A percentile compares a stretch with the other conserved stretches of the same genome.
phyloP scores from a whole-genome alignment of 2,113 vertebrate genomes.

The Meleagris gallopavo region DNA sequence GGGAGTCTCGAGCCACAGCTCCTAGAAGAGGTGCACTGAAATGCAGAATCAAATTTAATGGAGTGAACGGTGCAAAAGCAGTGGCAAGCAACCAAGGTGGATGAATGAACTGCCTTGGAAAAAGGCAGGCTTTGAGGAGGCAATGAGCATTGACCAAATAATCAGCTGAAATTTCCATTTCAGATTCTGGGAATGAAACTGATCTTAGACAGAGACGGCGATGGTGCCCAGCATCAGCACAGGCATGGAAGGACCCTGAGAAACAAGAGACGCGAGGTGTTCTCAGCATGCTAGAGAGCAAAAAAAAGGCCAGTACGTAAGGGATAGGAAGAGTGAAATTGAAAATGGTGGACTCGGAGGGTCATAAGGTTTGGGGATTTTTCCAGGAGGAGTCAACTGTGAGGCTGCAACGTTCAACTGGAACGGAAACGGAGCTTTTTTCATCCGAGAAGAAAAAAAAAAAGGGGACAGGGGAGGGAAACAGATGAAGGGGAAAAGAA shows the following conservation, averaged over 20 bases:
- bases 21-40: not conserved
- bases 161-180: not conserved
- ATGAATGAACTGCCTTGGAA: not conserved
- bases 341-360: not conserved
- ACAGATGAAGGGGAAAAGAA: constrained; percentile 41
- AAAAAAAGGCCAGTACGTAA: not conserved
- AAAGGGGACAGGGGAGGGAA: not conserved
- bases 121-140: not conserved
- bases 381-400: not conserved
- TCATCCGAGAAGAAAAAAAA: not conserved
- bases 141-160: not conserved
- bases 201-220: not conserved
- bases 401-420: not conserved
- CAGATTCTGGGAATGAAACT: not conserved
- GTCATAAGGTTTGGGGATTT: not conserved
- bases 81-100: not conserved
- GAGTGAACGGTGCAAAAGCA: not conserved
- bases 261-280: not conserved
- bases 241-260: not conserved
- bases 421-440: not conserved
- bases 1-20: not conserved
- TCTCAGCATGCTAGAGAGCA: not conserved
- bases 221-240: not conserved
- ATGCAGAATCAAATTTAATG: not conserved
- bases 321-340: not conserved